Evolutionary conservation across 2,113 vertebrate genomes (phyloP), one percentile per base, ranked within the genome.

Genomic region (Passerina amoena): DNA sequence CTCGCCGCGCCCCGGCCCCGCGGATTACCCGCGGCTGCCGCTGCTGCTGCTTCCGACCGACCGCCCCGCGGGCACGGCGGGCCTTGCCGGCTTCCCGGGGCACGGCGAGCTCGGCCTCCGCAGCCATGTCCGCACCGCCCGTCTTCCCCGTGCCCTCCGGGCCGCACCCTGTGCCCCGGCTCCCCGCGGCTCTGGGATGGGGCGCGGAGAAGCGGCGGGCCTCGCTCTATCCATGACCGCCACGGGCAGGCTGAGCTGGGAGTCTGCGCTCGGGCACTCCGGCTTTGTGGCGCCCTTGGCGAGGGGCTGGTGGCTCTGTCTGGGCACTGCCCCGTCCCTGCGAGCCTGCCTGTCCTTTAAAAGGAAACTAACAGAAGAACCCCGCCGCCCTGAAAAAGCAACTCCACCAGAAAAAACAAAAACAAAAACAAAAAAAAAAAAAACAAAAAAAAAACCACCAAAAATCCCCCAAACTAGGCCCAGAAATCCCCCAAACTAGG

Each of bases 1-100:
- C 95, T 97, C 94, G 64, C 89, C 92, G 92, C 60, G 88, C 69
- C 70, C 65, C 21, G 51, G 69, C 94, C 94, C n/a, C n/a, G 10
- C 59, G 77, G 91, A 93, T 96, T 87, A 95, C 54, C 54, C 35
- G 42, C 20, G 97, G 82, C 96, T 40, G 54, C 38, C 23, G 60
- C 81, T 53, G 44, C 66, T 31, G 69, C 66, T 31, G 70, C 70
- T 54, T 82, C 86, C 81, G 66, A 50, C 86, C 80, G 65, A 44
- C 47, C 21, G 37, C 56, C 53, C 37, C 14, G 68, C 63, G 50
- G 77, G 33, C 51, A 20, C 77, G 40, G 21, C 50, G 9, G 16
- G 57, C 22, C 20, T 30, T 25, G 19, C 64, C 63, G 35, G 30
- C 75, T 42, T 16, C 45, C 56, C 42, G n/a, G 11, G 53, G 25